These are phyloP conservation scores for Drosophila anceps DNA, from an alignment of 2,888 invertebrate genomes.

Conservation along the genomic window DNA sequence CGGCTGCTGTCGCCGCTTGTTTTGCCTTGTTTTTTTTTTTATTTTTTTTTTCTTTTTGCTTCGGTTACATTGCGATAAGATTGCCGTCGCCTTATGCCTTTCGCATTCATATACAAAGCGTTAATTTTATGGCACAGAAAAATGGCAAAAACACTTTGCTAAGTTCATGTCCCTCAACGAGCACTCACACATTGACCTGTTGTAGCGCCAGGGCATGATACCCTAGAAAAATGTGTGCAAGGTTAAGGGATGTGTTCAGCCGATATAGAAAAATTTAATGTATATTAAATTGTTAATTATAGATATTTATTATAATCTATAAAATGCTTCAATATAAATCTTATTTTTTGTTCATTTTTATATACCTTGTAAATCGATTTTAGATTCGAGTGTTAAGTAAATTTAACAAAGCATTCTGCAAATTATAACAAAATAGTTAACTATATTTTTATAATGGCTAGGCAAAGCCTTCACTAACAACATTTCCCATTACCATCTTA, in stretches of 20 bases:
- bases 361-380: too few species aligned
- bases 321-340: neutral
- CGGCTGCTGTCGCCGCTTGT: conserved; percentile 2
- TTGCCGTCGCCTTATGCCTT: conserved; percentile 17
- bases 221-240: neutral
- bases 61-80: conserved; percentile 10
- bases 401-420: too few species aligned
- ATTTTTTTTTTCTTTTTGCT: too few species aligned
- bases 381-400: too few species aligned
- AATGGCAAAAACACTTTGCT: conserved; percentile 36
- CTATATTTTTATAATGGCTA: too few species aligned
- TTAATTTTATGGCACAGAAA: conserved; percentile 66
- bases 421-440: too few species aligned
- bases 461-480: too few species aligned
- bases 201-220: neutral
- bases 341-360: too few species aligned
- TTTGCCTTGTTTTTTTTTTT: neutral
- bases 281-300: too few species aligned
- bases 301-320: neutral
- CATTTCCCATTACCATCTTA: neutral
- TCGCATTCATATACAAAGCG: conserved; percentile 61
- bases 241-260: neutral
- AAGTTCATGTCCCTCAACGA: conserved; percentile 15
- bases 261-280: too few species aligned
- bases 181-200: conserved; percentile 13